Conservation (phyloP, 2,797 vertebrate species). For the Pangasius mekongensis region DNA sequence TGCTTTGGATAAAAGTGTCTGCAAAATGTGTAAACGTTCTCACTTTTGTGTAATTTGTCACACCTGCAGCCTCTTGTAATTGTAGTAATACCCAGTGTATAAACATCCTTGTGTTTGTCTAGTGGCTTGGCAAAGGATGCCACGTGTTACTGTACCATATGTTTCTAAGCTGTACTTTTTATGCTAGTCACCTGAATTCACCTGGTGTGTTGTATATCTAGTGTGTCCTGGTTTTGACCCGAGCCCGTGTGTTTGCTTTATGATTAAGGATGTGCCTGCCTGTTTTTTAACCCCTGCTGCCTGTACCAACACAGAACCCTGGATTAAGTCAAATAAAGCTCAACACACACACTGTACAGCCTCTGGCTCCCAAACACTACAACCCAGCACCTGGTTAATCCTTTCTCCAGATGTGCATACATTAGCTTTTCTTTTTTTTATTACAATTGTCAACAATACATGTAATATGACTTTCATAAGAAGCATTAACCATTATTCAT, state of each 20-base stretch:
- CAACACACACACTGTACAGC: neutral
- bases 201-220: neutral
- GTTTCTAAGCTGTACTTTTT: neutral
- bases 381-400: constrained; percentile 26
- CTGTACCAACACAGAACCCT: constrained; percentile 6
- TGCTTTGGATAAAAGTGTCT: neutral
- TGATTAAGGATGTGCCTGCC: constrained; percentile 9
- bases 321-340: constrained; percentile 28
- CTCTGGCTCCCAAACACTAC: neutral
- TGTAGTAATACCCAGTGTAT: neutral
- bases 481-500: constrained; percentile 5
- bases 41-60: neutral
- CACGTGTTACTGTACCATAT: constrained; percentile 1
- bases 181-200: neutral
- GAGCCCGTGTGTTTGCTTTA: constrained; percentile 8
- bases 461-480: constrained; percentile 9
- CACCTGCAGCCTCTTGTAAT: constrained; percentile 3
- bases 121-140: constrained; percentile 6
- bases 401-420: constrained; percentile 26
- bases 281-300: constrained; percentile 27
- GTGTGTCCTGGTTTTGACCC: constrained; percentile 14
- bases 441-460: constrained; percentile 25
- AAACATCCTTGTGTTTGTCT: constrained; percentile 15
- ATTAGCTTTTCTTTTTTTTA: constrained; percentile 9
- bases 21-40: constrained; percentile 6